Evolutionary conservation across 2,113 vertebrate species (phyloP).

Genomic region (Prionailurus bengalensis): DNA sequence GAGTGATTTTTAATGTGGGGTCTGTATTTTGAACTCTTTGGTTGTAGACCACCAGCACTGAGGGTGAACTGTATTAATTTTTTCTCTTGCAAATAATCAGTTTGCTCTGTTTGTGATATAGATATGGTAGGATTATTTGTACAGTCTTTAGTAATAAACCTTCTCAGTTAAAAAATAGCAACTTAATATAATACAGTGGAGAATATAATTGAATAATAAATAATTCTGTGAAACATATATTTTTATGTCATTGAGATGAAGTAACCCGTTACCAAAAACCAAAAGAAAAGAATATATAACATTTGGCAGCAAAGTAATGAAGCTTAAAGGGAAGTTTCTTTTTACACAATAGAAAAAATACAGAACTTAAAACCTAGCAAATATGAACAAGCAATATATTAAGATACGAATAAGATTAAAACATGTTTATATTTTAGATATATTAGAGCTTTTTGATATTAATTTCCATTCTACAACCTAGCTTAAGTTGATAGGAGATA

Average conservation of each 20-base stretch:
- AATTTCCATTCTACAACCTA: not conserved
- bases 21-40: not conserved
- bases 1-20: constrained; percentile 38
- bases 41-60: constrained; percentile 37
- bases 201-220: constrained; percentile 75
- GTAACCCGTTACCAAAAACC: not conserved
- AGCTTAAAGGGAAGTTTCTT: not conserved
- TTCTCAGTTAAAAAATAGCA: constrained; percentile 66
- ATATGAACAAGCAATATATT: not conserved
- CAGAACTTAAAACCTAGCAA: not conserved
- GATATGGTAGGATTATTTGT: constrained; percentile 58
- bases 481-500: not conserved
- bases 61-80: constrained; percentile 42
- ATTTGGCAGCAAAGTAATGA: not conserved
- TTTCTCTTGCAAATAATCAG: constrained; percentile 61
- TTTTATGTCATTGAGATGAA: constrained; percentile 58
- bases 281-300: not conserved
- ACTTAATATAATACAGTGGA: constrained; percentile 55
- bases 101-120: constrained; percentile 74
- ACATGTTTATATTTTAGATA: not conserved
- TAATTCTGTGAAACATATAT: constrained; percentile 62
- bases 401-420: not conserved
- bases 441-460: not conserved
- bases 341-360: not conserved
- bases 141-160: constrained; percentile 64